Evolutionary conservation across 2,113 vertebrate species (phyloP).

Genomic region (Clupea harengus): DNA sequence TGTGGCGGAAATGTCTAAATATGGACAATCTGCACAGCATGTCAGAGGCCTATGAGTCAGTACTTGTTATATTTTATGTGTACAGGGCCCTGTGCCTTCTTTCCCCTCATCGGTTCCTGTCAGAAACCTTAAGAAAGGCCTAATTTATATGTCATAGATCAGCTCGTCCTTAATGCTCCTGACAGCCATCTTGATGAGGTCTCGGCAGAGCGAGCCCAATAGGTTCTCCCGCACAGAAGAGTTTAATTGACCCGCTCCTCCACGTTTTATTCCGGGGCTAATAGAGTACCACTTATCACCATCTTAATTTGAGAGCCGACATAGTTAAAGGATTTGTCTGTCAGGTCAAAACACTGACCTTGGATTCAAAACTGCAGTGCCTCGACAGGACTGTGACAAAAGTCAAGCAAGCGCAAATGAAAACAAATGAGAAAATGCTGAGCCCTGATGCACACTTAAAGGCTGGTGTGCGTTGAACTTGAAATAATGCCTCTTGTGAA

Average conservation of each 20-base stretch:
- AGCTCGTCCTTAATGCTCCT: constrained; percentile 55
- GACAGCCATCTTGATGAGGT: constrained; percentile 66
- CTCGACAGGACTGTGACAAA: background rate
- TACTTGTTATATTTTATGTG: constrained; percentile 56
- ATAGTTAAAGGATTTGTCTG: constrained; percentile 31
- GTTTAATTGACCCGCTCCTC: constrained; percentile 54
- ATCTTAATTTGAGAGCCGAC: constrained; percentile 46
- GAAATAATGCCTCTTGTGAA: constrained; percentile 11
- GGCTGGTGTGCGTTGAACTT: background rate
- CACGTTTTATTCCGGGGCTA: constrained; percentile 45
- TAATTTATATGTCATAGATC: constrained; percentile 69
- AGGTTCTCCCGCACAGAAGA: constrained; percentile 41
- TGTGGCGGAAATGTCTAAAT: background rate
- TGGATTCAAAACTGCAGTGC: constrained; percentile 22
- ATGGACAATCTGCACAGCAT: constrained; percentile 8
- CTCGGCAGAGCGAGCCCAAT: constrained; percentile 48
- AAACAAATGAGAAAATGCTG: background rate
- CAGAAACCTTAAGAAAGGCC: constrained; percentile 58
- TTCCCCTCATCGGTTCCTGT: constrained; percentile 51
- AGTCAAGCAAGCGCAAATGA: background rate
- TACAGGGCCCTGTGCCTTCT: constrained; percentile 37
- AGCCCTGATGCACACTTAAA: background rate
- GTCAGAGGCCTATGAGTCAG: constrained; percentile 44
- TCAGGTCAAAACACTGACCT: constrained; percentile 49
- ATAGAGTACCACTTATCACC: constrained; percentile 51